phyloP scores from a whole-genome alignment of 2,888 invertebrate genomes.

The Cheilosia soror region DNA sequence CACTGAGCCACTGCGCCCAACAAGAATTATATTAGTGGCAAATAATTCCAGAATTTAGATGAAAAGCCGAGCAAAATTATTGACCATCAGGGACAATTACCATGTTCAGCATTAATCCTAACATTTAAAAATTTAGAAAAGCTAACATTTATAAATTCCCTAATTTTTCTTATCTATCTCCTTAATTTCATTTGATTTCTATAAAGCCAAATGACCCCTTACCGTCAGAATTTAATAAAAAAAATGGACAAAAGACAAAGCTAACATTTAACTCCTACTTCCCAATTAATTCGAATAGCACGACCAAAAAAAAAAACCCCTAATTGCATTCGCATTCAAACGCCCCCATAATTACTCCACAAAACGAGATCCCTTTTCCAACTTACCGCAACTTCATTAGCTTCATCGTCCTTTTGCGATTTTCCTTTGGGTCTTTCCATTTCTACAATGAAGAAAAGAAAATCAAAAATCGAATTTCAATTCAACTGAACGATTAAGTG shows the following conservation, averaged over 20 bases:
- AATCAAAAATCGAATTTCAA: constrained; percentile 63
- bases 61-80: too few species aligned
- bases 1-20: too few species aligned
- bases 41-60: too few species aligned
- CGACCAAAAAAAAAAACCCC: constrained; percentile 23
- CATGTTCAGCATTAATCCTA: too few species aligned
- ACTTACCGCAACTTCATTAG: constrained; percentile 83
- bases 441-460: constrained; percentile 77
- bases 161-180: neutral
- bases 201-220: neutral
- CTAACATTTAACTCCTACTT: constrained; percentile 21
- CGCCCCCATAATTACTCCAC: constrained; percentile 62
- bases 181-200: neutral
- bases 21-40: too few species aligned
- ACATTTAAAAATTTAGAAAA: too few species aligned
- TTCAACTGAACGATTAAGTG: constrained; percentile 68
- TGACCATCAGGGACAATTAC: too few species aligned
- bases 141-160: too few species aligned
- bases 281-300: constrained; percentile 31
- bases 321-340: constrained; percentile 69
- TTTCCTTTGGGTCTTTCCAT: constrained; percentile 83
- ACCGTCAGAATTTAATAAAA: constrained; percentile 3
- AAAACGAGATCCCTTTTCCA: constrained; percentile 28
- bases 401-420: constrained; percentile 84
- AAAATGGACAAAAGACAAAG: constrained; percentile 29